Percentiles rank a stretch among this genome's conserved stretches.
Conservation (phyloP, 2,113 vertebrate species). For the Australoheros scitulus region DNA sequence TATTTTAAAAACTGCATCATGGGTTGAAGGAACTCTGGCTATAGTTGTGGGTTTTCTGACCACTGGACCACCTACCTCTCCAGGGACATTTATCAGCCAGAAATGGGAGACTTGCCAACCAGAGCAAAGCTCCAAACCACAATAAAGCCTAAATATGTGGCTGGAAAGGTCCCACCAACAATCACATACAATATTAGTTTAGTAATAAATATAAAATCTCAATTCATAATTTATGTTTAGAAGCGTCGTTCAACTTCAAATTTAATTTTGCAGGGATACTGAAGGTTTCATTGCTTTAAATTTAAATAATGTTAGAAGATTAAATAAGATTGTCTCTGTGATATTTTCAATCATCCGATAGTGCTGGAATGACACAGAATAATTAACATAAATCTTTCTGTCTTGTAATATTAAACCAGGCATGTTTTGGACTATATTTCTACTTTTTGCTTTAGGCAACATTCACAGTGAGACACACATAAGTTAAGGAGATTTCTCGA, state of each 20-base stretch:
- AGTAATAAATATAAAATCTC: constrained; percentile 37
- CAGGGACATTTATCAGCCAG: constrained; percentile 45
- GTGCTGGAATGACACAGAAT: constrained; percentile 19
- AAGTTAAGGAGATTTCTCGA: constrained; percentile 37
- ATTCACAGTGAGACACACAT: constrained; percentile 5
- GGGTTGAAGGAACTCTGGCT: constrained; percentile 45
- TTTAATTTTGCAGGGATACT: constrained; percentile 26
- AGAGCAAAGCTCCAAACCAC: constrained; percentile 54
- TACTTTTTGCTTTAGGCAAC: constrained; percentile 27
- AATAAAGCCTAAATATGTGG: constrained; percentile 19
- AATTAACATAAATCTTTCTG: constrained; percentile 47
- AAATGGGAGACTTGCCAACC: constrained; percentile 24
- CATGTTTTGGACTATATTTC: constrained; percentile 17
- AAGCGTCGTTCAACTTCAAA: constrained; percentile 40
- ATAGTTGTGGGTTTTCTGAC: constrained; percentile 47
- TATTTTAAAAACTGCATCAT: constrained; percentile 25
- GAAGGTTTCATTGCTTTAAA: constrained; percentile 49
- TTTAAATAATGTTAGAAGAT: constrained; percentile 40
- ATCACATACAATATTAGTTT: constrained; percentile 30
- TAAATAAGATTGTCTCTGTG: constrained; percentile 42
- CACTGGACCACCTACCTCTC: constrained; percentile 30
- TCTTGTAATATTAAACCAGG: constrained; percentile 25
- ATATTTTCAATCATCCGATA: constrained; percentile 43
- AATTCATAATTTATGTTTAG: constrained; percentile 37
- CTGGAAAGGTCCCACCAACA: constrained; percentile 40